Conservation (phyloP, 2,797 vertebrate genomes). For the Dallia pectoralis region DNA sequence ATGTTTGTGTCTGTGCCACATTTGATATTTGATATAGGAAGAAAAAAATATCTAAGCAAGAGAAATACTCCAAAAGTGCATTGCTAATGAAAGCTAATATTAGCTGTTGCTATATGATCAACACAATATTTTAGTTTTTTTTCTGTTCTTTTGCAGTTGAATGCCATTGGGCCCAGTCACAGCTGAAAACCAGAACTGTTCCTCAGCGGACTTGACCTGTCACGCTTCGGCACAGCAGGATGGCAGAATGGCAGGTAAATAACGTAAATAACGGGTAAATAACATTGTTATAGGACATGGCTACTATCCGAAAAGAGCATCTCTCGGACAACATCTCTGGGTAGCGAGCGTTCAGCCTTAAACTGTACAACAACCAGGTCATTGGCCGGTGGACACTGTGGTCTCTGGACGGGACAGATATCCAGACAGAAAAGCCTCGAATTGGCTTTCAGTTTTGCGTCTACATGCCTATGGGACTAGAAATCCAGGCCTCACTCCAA, state of each 20-base stretch:
- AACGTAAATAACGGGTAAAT: no score
- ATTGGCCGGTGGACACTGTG: not conserved
- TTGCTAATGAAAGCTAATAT: not conserved
- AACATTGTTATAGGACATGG: not conserved
- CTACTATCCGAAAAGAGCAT: not conserved
- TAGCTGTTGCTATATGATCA: not conserved
- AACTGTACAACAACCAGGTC: no score
- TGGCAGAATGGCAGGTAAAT: no score
- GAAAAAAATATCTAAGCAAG: not conserved
- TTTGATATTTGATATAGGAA: not conserved
- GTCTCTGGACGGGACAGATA: conserved; percentile 1
- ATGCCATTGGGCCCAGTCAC: no score
- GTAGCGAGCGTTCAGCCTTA: not conserved
- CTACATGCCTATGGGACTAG: conserved; percentile 52
- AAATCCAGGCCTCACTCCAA: conserved; percentile 47
- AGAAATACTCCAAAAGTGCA: not conserved
- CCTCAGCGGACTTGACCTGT: no score
- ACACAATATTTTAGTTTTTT: no score
- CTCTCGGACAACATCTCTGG: not conserved
- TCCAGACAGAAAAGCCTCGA: conserved; percentile 34
- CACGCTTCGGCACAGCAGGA: no score
- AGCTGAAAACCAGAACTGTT: no score
- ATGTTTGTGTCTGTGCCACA: not conserved
- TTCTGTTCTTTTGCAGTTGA: no score
- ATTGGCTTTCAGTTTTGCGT: conserved; percentile 57